Base-by-base conservation (phyloP, 2,888 invertebrate species). In the Macaria notata region DNA sequence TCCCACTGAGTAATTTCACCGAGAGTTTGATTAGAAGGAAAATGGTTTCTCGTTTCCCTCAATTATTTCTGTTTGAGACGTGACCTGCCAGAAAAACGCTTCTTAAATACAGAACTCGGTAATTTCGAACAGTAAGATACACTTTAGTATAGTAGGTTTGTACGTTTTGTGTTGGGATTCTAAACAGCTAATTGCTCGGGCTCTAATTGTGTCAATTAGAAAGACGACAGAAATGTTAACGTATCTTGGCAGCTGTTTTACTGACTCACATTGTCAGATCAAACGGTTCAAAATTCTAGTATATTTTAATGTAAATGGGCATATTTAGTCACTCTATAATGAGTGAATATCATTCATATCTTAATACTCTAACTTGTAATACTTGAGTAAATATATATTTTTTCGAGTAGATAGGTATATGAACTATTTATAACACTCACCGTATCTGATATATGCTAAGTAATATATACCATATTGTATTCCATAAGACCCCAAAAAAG, bases 21-120 rank as follows among this genome's bases (percentile, higher is more conserved):
- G 63, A 61, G 63, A 59, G 59, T 61, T 63, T 65, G 62, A 61
- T 65, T 63, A 56, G 51, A 63, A 52, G 59, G 59, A 56, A 61
- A 61, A 63, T 56, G 56, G 63, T 61, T 66, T 64, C 56, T 49
- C 60, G 51, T 62, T 63, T 54, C 61, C 44, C 47, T 54, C 61
- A 62, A 62, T 63, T 65, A 61, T 61, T 65, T 54, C 38, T 51
- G 48, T 54, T 62, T 41, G 56, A 56, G 46, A 48, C 54, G 46
- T 58, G 45, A 44, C 38, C 48, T 45, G 47, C 39, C 47, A 56
- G 44, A 56, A 53, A 58, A 54, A 59, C 43, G 49, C 9, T 58
- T 46, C 38, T 58, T 48, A 49, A 53, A 56, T 55, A 55, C 45
- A 51, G 36, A 42, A 51, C 54, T 46, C 54, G 50, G 53, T 46